Conservation (phyloP, 2,113 vertebrate genomes). For the Pseudolaguvia tuberculata region DNA sequence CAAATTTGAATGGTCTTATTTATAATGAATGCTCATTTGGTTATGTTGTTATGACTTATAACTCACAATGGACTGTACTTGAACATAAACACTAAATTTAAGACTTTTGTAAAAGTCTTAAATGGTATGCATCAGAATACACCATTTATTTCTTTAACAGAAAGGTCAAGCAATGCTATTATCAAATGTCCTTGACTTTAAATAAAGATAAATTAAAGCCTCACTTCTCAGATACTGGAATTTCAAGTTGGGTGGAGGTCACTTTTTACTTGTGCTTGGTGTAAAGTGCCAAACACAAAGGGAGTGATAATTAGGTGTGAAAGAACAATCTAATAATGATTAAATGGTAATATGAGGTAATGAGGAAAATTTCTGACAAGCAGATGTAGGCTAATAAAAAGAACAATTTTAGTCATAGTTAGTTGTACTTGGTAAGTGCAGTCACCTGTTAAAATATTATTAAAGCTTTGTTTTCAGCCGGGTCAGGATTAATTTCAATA, state of each 20-base stretch:
- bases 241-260: not conserved
- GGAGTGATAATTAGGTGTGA: constrained; percentile 10
- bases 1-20: too few relatives aligned
- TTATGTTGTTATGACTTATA: too few relatives aligned
- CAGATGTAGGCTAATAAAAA: constrained; percentile 11
- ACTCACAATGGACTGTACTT: too few relatives aligned
- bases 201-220: not conserved
- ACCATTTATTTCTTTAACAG: not conserved
- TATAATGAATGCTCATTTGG: too few relatives aligned
- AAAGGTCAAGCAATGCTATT: not conserved
- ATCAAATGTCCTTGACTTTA: not conserved
- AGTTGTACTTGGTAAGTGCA: not conserved
- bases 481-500: too few relatives aligned
- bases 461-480: not conserved
- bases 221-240: not conserved
- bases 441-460: not conserved
- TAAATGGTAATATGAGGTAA: constrained; percentile 2
- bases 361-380: not conserved
- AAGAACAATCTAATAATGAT: constrained; percentile 20
- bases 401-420: not conserved
- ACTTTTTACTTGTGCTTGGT: constrained; percentile 4
- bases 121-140: too few relatives aligned
- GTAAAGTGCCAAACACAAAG: constrained; percentile 6
- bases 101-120: too few relatives aligned
- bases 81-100: too few relatives aligned